phyloP scores from a whole-genome alignment of 2,888 invertebrate species.

The Xanthia icteritia region DNA sequence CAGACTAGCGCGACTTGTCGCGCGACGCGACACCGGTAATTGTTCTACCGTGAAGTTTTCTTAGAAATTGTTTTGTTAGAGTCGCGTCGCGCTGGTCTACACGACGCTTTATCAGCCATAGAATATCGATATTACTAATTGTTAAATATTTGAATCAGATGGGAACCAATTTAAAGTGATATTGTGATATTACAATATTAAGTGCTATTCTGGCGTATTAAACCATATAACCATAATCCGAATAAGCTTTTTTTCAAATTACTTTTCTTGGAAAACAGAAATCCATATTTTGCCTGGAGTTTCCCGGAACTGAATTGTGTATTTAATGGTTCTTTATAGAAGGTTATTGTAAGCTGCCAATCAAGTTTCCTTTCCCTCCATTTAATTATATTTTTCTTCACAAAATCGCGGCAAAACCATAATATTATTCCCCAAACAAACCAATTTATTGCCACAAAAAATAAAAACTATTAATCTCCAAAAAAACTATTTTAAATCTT shows the following conservation, averaged over 20 bases:
- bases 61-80: too few relatives aligned
- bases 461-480: slow-evolving; percentile 30
- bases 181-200: too few relatives aligned
- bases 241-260: slow-evolving; percentile 6
- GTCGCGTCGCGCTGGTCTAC: too few relatives aligned
- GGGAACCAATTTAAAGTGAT: too few relatives aligned
- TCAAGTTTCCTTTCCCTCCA: slow-evolving; percentile 22
- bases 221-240: background rate
- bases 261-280: slow-evolving; percentile 25
- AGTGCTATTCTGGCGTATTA: background rate
- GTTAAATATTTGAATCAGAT: background rate
- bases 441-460: slow-evolving; percentile 66
- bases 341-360: slow-evolving; percentile 36
- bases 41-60: too few relatives aligned
- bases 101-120: too few relatives aligned
- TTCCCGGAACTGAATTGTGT: slow-evolving; percentile 29
- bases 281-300: slow-evolving; percentile 25
- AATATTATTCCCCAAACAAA: slow-evolving; percentile 65
- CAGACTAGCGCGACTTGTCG: too few relatives aligned
- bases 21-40: too few relatives aligned
- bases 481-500: slow-evolving; percentile 50
- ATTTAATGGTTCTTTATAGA: slow-evolving; percentile 12
- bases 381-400: slow-evolving; percentile 52
- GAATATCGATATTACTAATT: background rate
- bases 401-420: slow-evolving; percentile 19